Base-by-base conservation (phyloP, 2,113 vertebrate species). In the Formicarius rufipectus region DNA sequence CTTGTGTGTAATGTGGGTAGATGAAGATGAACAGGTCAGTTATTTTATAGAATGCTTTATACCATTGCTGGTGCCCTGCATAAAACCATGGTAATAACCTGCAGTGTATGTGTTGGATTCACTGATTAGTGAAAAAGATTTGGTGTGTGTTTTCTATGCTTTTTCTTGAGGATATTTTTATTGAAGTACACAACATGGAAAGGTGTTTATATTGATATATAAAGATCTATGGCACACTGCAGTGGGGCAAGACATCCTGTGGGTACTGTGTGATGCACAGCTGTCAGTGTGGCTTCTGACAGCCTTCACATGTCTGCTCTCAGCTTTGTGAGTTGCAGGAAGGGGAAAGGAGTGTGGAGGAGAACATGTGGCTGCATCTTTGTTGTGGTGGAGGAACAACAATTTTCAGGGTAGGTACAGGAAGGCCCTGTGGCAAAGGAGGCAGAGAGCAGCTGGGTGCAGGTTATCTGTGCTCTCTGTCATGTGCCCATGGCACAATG, bases 221-320 rank as follows among this genome's bases (percentile, higher is more conserved):
- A 9, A 9, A 58, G 35, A 8, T 1, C 1, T 0, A 2, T 0
- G 12, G 18, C 71, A 23, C 6, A 0, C 13, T 0, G 60, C 75
- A 23, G 60, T 0, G 67, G 25, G 31, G 28, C 35, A 42, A 18
- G 31, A 3, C 4, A 2, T 6, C 33, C 66, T 3, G 81, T 0
- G 50, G 27, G 42, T 3, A 0, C 3, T 2, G 44, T 0, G 58
- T 1, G 72, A 7, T 3, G 68, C 8, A 0, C 18, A 0, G 37
- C 5, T 3, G 37, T 0, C 17, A 0, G 49, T 0, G 1, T 0
- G 50, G 82, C 44, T 47, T 19, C 77, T 1, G 16, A 0, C 53
- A 19, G 87, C 27, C 2, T 3, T 33, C 12, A 6, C n/a, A 1
- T 0, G 13, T 0, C 2, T 1, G 42, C 7, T 10, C 1, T 19